Evolutionary conservation across 1,140 invertebrate genomes (phyloP).

Genomic region (Drusus annulatus): DNA sequence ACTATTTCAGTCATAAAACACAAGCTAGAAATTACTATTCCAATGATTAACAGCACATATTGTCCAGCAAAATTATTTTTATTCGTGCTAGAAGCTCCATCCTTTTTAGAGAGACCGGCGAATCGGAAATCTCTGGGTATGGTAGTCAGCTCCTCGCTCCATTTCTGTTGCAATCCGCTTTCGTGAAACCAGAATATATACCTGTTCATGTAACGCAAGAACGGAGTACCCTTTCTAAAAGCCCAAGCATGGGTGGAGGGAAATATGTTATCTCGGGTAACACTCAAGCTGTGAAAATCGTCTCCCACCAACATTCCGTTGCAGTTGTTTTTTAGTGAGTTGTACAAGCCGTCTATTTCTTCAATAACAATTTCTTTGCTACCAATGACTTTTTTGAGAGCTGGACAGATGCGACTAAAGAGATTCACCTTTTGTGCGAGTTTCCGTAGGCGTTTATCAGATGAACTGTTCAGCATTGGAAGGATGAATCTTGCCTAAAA

Average conservation of each 20-base stretch:
- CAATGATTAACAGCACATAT: slow-evolving; percentile 1
- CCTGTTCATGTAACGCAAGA: background rate
- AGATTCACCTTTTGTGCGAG: background rate
- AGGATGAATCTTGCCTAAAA: background rate
- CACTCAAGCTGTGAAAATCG: background rate
- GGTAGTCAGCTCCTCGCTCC: background rate
- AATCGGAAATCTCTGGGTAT: background rate
- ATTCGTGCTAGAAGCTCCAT: background rate
- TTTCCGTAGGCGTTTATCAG: background rate
- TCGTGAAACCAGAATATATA: slow-evolving; percentile 9
- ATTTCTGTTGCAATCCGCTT: slow-evolving; percentile 12
- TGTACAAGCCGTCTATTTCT: background rate
- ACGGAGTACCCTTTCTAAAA: slow-evolving; percentile 3
- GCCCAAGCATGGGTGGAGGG: slow-evolving; percentile 1
- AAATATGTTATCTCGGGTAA: slow-evolving; percentile 20
- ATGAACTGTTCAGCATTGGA: background rate
- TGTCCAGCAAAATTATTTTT: background rate
- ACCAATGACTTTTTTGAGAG: background rate
- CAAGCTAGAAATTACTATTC: background rate
- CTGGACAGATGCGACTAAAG: background rate
- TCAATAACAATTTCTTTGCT: background rate
- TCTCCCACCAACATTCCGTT: background rate
- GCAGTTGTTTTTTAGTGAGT: background rate
- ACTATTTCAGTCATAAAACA: background rate
- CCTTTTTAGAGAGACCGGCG: background rate